Conservation (phyloP, 2,888 invertebrate genomes). For the Dexiosoma caninum region DNA sequence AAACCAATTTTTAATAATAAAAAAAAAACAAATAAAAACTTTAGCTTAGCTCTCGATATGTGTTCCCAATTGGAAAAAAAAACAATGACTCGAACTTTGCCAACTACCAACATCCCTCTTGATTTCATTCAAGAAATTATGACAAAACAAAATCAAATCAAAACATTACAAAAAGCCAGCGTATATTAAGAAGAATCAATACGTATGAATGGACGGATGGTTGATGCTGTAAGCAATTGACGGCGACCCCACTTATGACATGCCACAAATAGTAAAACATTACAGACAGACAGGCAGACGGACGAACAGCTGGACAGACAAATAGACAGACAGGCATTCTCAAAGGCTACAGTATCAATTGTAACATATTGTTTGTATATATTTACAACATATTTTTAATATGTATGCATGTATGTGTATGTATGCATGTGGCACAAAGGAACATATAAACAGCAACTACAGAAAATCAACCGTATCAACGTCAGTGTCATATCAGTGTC, state of each 20-base stretch:
- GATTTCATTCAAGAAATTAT: conserved; percentile 12
- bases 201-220: neutral
- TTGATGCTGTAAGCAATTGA: conserved; percentile 44
- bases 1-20: neutral
- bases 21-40: neutral
- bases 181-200: neutral
- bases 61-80: conserved; percentile 24
- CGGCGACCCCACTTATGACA: conserved; percentile 53
- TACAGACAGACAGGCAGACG: neutral
- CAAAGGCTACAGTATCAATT: conserved; percentile 15
- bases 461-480: conserved; percentile 53
- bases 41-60: conserved; percentile 36
- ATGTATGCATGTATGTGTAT: neutral
- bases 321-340: neutral
- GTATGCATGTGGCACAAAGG: neutral
- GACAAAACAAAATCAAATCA: neutral
- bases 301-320: neutral
- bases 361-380: conserved; percentile 14
- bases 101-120: conserved; percentile 32
- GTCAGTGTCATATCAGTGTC: conserved; percentile 63
- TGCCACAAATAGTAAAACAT: conserved; percentile 9
- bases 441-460: neutral
- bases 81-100: conserved; percentile 44
- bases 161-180: neutral
- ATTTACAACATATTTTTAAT: neutral